A percentile compares a stretch with the other conserved stretches of the same genome.
These are phyloP conservation scores for Ctenochaetus hawaiiensis DNA, from an alignment of 2,797 vertebrate genomes.

Conservation along the genomic window DNA sequence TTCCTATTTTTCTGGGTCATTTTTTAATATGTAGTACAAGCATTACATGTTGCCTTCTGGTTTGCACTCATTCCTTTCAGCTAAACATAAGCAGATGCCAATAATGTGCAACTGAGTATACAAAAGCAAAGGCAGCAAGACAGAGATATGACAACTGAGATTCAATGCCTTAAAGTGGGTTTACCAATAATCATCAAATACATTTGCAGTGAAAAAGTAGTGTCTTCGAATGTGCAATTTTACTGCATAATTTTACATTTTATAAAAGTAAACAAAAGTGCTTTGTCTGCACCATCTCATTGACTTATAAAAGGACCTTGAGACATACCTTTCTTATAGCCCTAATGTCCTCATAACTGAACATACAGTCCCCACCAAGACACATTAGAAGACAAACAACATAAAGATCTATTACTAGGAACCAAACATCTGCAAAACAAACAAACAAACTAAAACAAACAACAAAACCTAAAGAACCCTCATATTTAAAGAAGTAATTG, in stretches of 20 bases:
- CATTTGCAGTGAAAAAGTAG: not conserved
- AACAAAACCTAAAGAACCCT: no score
- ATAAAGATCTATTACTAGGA: not conserved
- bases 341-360: not conserved
- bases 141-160: not conserved
- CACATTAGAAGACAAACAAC: not conserved
- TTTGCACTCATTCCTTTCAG: no score
- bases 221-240: not conserved
- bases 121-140: not conserved
- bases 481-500: no score
- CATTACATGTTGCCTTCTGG: not conserved
- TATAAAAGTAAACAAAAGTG: not conserved
- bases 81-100: not conserved
- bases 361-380: not conserved
- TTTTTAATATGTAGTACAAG: constrained; percentile 19
- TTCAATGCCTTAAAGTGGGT: not conserved
- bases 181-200: not conserved
- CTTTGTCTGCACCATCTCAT: not conserved
- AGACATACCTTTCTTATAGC: not conserved
- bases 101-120: not conserved
- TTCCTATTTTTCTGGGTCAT: not conserved
- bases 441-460: not conserved
- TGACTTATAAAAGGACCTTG: not conserved
- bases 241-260: not conserved
- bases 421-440: not conserved